A percentile compares a stretch with the other conserved stretches of the same genome.
Conservation (phyloP, 2,113 vertebrate genomes). For the Eulacestoma nigropectus region DNA sequence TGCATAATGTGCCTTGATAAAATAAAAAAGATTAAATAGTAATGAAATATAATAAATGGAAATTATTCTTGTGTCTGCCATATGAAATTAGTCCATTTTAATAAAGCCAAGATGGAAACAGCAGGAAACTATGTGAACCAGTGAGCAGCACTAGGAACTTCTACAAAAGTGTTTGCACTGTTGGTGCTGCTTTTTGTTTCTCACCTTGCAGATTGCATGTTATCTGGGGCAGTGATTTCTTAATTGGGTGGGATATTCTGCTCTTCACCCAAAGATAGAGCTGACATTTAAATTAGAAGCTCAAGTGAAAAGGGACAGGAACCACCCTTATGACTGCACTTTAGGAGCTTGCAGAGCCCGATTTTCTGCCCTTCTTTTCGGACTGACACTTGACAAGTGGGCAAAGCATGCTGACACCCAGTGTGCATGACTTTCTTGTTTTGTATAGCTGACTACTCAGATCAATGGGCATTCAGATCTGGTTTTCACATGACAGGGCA, state of each 20-base stretch:
- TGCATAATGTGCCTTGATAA: neutral
- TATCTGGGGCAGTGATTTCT: neutral
- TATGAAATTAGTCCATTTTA: neutral
- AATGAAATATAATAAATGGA: neutral
- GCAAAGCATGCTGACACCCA: neutral
- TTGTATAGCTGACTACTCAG: neutral
- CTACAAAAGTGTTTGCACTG: neutral
- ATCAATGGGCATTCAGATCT: neutral
- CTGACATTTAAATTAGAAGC: neutral
- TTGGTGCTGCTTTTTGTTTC: neutral
- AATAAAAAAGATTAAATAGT: neutral
- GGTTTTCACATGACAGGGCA: fast-evolving
- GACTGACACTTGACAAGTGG: fast-evolving
- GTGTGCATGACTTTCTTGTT: neutral
- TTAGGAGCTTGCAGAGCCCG: fast-evolving
- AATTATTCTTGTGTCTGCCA: neutral
- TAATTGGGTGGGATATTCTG: neutral
- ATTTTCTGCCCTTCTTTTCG: neutral
- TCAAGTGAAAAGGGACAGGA: neutral
- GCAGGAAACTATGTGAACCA: neutral
- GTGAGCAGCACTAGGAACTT: neutral
- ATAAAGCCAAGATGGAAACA: neutral
- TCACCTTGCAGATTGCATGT: neutral
- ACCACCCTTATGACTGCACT: neutral
- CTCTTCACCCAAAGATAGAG: neutral